These are phyloP conservation scores for Callithrix jacchus DNA, from an alignment of 2,113 vertebrate species.

Conservation along the genomic window DNA sequence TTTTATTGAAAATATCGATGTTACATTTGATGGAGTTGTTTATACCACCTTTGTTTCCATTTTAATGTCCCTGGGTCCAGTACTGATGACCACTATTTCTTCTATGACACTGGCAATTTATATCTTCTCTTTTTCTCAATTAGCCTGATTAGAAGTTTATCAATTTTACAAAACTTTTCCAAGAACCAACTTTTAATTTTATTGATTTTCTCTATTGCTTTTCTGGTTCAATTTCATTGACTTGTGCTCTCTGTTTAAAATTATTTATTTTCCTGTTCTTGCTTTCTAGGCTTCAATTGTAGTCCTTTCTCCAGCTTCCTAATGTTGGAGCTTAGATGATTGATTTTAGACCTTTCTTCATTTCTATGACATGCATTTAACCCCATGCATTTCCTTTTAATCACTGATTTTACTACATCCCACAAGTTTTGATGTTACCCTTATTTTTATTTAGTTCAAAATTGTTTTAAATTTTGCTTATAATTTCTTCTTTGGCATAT, in stretches of 20 bases:
- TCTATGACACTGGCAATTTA: not conserved
- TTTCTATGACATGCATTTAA: not conserved
- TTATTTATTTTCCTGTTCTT: not conserved
- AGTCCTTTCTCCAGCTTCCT: not conserved
- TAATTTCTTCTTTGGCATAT: not conserved
- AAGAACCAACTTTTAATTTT: not conserved
- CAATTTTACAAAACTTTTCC: not conserved
- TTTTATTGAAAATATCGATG: not conserved
- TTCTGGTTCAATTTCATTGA: not conserved
- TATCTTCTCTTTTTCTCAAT: not conserved
- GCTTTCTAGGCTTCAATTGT: not conserved
- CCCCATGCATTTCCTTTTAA: not conserved
- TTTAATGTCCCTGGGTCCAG: not conserved
- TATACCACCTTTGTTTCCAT: not conserved
- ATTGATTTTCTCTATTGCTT: not conserved
- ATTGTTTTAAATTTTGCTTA: not conserved
- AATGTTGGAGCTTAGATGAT: not conserved
- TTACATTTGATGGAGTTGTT: not conserved
- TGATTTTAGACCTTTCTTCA: not conserved
- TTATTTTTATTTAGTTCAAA: not conserved
- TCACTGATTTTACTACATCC: not conserved
- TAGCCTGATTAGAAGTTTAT: not conserved
- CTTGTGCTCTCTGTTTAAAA: not conserved
- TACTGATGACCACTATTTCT: accelerated
- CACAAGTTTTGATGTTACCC: not conserved